Percentiles rank a stretch among this genome's conserved stretches.
phyloP scores from a whole-genome alignment of 35 echinoderm and acorn worm genomes.

The Heliocidaris tuberculata region DNA sequence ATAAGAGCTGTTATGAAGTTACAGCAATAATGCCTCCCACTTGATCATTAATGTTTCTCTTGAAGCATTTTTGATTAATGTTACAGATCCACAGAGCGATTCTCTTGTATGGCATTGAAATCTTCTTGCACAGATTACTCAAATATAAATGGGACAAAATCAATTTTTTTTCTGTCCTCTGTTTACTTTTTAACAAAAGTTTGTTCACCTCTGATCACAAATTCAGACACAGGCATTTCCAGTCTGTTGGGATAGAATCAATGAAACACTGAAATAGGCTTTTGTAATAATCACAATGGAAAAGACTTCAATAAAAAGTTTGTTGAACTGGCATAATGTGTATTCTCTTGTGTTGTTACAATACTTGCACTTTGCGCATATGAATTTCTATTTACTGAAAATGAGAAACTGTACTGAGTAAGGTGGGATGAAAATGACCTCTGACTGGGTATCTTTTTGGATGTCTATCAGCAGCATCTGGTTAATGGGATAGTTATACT shows the following conservation, averaged over 20 bases:
- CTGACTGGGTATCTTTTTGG: neutral
- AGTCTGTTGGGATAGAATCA: neutral
- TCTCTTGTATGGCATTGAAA: too few relatives aligned
- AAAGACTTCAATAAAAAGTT: neutral
- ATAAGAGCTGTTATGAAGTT: too few relatives aligned
- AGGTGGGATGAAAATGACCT: neutral
- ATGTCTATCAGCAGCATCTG: neutral
- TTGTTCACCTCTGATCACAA: neutral
- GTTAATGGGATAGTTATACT: neutral
- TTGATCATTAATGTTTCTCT: too few relatives aligned
- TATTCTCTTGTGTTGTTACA: neutral
- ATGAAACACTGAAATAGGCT: neutral
- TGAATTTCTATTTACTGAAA: neutral
- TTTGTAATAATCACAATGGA: neutral
- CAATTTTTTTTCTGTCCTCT: neutral
- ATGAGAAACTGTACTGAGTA: neutral
- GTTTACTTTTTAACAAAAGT: neutral
- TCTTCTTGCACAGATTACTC: neutral
- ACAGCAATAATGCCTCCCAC: too few relatives aligned
- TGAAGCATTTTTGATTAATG: too few relatives aligned
- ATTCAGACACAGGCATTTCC: neutral
- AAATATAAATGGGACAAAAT: neutral
- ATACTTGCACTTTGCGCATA: neutral
- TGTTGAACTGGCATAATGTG: neutral
- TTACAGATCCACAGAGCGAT: too few relatives aligned